These are phyloP conservation scores for Thyatira batis DNA, from an alignment of 2,888 invertebrate genomes.

Conservation along the genomic window DNA sequence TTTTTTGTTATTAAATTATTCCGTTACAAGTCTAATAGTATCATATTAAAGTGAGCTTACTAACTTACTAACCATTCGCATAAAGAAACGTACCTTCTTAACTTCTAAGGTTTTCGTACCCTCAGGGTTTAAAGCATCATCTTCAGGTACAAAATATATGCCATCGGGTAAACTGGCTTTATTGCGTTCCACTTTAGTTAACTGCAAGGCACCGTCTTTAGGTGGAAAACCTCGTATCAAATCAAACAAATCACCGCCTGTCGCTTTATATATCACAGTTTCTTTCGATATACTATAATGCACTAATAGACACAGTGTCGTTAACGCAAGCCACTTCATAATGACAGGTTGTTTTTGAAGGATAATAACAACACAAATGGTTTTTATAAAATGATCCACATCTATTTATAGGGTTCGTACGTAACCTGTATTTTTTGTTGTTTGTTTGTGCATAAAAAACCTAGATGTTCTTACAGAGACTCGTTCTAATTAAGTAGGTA, in stretches of 20 bases:
- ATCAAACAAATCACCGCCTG: slow-evolving; percentile 39
- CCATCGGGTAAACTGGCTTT: slow-evolving; percentile 40
- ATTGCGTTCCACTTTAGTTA: slow-evolving; percentile 36
- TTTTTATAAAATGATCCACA: slow-evolving; percentile 18
- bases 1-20: too few relatives aligned
- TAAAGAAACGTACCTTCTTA: slow-evolving; percentile 33
- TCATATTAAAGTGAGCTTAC: too few relatives aligned
- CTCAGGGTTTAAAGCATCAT: slow-evolving; percentile 26
- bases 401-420: slow-evolving; percentile 39
- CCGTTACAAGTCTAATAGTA: too few relatives aligned
- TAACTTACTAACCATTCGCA: slow-evolving; percentile 4
- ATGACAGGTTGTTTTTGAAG: slow-evolving; percentile 22
- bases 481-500: too few relatives aligned
- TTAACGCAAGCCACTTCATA: slow-evolving; percentile 25
- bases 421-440: background rate
- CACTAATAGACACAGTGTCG: slow-evolving; percentile 23
- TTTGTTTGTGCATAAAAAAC: background rate
- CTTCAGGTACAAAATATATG: slow-evolving; percentile 48
- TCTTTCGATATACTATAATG: slow-evolving; percentile 29
- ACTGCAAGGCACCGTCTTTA: slow-evolving; percentile 21
- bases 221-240: slow-evolving; percentile 38
- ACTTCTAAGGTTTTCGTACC: slow-evolving; percentile 22
- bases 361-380: slow-evolving; percentile 35
- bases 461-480: background rate
- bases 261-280: slow-evolving; percentile 30